Evolutionary conservation across 2,888 invertebrate species (phyloP).

Genomic region (Plemyria rubiginata): DNA sequence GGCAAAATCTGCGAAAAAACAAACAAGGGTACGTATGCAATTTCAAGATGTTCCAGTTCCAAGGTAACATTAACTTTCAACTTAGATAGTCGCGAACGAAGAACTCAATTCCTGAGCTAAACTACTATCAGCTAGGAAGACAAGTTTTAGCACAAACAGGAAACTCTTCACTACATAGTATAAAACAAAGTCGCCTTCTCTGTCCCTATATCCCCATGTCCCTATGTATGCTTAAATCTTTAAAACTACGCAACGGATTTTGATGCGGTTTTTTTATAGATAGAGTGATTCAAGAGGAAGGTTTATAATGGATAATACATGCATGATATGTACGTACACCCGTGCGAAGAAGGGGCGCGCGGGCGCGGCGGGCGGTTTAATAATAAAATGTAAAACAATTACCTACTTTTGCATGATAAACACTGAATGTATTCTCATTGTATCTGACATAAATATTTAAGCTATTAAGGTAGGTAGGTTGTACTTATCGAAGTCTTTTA

Average conservation of each 20-base stretch:
- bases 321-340: too few relatives aligned
- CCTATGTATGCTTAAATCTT: too few relatives aligned
- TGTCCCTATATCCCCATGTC: too few relatives aligned
- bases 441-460: slow-evolving; percentile 6
- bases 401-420: slow-evolving; percentile 17
- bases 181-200: too few relatives aligned
- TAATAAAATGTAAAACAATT: slow-evolving; percentile 22
- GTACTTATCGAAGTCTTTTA: slow-evolving; percentile 38
- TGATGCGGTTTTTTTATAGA: too few relatives aligned
- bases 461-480: slow-evolving; percentile 21
- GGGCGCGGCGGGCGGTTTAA: too few relatives aligned
- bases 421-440: slow-evolving; percentile 12
- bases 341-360: too few relatives aligned
- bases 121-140: slow-evolving; percentile 17
- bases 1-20: background rate
- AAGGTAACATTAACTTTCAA: slow-evolving; percentile 18
- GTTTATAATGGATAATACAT: too few relatives aligned
- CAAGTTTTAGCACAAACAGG: slow-evolving; percentile 24
- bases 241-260: too few relatives aligned
- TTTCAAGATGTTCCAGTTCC: slow-evolving; percentile 9
- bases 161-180: too few relatives aligned
- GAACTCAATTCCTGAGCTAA: slow-evolving; percentile 12
- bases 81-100: slow-evolving; percentile 12
- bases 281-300: too few relatives aligned
- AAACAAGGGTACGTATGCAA: slow-evolving; percentile 11